Percentiles rank a stretch among this genome's conserved stretches.
Conservation (phyloP, 2,113 vertebrate species). For the Empidonax alnorum region DNA sequence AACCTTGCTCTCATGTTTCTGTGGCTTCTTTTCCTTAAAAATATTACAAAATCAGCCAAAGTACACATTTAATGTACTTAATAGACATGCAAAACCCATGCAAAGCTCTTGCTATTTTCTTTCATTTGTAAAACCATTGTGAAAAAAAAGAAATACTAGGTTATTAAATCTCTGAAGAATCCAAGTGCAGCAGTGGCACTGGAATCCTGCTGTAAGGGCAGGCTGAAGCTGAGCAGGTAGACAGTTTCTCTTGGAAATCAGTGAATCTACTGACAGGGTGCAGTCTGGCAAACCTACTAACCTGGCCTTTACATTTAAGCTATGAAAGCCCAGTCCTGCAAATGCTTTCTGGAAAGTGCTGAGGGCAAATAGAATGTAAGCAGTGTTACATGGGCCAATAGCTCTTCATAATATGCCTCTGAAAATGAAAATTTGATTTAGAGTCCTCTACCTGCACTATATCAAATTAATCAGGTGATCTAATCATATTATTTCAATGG, state of each 20-base stretch:
- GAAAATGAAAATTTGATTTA: slow-evolving; percentile 45
- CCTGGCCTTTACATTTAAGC: background rate
- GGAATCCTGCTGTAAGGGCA: background rate
- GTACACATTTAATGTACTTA: background rate
- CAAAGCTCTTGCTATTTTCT: background rate
- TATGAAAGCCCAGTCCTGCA: background rate
- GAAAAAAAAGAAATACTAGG: slow-evolving; percentile 15
- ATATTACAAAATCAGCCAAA: slow-evolving; percentile 28
- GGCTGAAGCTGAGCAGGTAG: background rate
- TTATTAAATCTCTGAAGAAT: slow-evolving; percentile 44
- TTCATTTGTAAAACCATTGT: background rate
- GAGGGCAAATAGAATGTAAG: slow-evolving; percentile 20
- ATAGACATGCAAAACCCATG: background rate
- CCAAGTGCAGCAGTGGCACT: slow-evolving; percentile 3
- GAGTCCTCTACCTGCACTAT: background rate
- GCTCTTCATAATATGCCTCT: background rate
- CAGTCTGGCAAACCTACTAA: background rate
- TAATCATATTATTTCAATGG: slow-evolving; percentile 1
- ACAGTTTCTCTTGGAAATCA: background rate
- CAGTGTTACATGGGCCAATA: background rate
- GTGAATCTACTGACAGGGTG: background rate
- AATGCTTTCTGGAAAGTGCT: background rate
- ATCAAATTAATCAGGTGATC: slow-evolving; percentile 37
- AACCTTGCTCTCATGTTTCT: background rate
- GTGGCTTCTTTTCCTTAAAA: background rate